Base-by-base conservation (phyloP, 2,888 invertebrate genomes). In the Drymonia ruficornis region DNA sequence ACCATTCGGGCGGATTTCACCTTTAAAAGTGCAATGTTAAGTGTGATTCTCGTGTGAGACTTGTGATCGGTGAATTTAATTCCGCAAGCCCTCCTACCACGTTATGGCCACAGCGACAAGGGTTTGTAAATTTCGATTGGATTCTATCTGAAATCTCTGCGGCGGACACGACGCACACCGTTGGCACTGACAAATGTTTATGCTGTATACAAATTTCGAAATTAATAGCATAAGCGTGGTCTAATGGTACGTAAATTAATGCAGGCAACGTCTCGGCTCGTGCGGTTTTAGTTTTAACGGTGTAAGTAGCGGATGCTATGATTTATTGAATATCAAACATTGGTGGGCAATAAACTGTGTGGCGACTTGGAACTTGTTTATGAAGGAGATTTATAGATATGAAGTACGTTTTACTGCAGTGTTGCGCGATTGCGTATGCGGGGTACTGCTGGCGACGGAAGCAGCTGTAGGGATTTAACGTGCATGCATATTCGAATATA, bases 121-220 rank as follows among this genome's bases (percentile, higher is more conserved):
- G 89, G 88, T 88, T 87, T 86, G 87, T 87, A 85, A 86, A 89
- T 89, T 87, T 86, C 86, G 87, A 90, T 89, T 89, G 89, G 84
- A 84, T 87, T 86, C 83, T 91, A 91, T 91, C 90, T 87, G 82
- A 84, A 80, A 89, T 89, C 83, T 87, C 82, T 88, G 87, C 83
- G 81, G 70, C 74, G 78, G 84, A 82, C 84, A 81, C 53, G 49
- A 58, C 52, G 80, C 77, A 78, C 83, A 80, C 83, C 79, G 73
- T 80, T 84, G 83, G 84, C 85, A 83, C 81, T 86, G 84, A 87
- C 85, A 85, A 89, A 90, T 89, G 89, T 89, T 89, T 85, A 87
- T 87, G 84, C 74, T 75, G 76, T 76, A 81, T 83, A 84, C 86
- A 84, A 87, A 89, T 89, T 88, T 89, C 76, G 81, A 87, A 87